Base-by-base conservation (phyloP, 2,888 invertebrate species). In the Tetranychus piercei region DNA sequence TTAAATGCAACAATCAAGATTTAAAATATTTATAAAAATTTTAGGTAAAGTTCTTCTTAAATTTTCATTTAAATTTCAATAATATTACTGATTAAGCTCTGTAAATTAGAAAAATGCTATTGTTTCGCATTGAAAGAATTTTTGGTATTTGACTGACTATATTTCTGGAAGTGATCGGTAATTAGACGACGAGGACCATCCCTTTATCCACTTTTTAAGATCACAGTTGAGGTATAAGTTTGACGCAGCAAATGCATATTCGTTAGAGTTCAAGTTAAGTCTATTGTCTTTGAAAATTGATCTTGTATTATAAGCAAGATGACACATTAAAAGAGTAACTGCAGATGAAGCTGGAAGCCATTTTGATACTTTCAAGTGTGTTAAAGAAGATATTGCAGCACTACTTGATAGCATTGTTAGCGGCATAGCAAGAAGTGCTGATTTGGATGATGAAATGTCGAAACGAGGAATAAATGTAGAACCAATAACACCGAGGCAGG, bases 221-320 rank as follows among this genome's bases (percentile, higher is more conserved):
- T 55, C 55, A 55, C 55, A 55, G 2, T 55, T 55, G 2, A 69
- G n/a, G 69, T 69, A 69, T 23, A 69, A 23, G 6, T 69, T 20
- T 11, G 22, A 23, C 0, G 34, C 69, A 23, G 69, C 69, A 69
- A 69, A 69, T 7, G 69, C 69, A 69, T 69, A 69, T 11, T 69
- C 69, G 69, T 20, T 23, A 11, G 69, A 3, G 0, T 6, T 69
- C 11, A 69, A 11, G 15, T 69, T n/a, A 5, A 69, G 69, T 7
- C 34, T 9, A 23, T 23, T 20, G 69, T 69, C 34, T 23, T 23
- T 20, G 22, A 69, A 69, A 20, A 69, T 20, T 7, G 22, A 69
- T 11, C 69, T 20, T 11, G 69, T 23, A n/a, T 69, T 69, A n/a
- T 69, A 69, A n/a, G 22, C 69, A 69, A 69, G 22, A n/a, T 69